A percentile compares a stretch with the other conserved stretches of the same genome.
These are phyloP conservation scores for Spilosoma lubricipeda DNA, from an alignment of 2,888 invertebrate species.

Conservation along the genomic window DNA sequence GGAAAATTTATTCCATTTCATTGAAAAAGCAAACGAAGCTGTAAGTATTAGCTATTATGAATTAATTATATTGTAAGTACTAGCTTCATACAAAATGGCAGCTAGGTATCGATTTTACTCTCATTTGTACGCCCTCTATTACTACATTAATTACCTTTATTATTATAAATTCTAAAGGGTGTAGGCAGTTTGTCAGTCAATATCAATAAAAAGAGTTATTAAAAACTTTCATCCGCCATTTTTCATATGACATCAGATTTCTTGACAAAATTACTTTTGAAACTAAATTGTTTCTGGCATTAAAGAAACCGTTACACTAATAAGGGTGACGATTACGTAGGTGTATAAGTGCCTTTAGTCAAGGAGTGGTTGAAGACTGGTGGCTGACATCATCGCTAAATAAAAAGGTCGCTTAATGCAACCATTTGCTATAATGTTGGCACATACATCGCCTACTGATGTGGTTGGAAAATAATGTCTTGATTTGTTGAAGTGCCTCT, in stretches of 20 bases:
- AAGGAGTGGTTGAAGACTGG: conserved; percentile 52
- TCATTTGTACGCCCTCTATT: neutral
- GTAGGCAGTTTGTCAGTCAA: neutral
- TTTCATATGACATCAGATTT: conserved; percentile 19
- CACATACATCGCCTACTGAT: conserved; percentile 15
- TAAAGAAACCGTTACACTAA: conserved; percentile 51
- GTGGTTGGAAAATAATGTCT: conserved; percentile 4
- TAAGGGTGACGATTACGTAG: conserved; percentile 61
- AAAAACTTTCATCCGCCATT: neutral
- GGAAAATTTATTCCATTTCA: too few species aligned
- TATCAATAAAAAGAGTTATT: too few species aligned
- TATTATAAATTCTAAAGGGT: neutral
- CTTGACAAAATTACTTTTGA: conserved; percentile 19
- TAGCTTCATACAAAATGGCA: neutral
- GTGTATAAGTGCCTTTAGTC: conserved; percentile 47
- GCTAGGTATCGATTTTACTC: neutral
- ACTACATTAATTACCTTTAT: neutral
- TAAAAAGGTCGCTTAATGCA: conserved; percentile 54
- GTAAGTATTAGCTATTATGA: too few species aligned
- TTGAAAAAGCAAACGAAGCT: too few species aligned
- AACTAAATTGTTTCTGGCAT: conserved; percentile 22
- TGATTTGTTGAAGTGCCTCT: conserved; percentile 16
- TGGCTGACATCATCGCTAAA: conserved; percentile 64
- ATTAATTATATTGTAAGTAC: too few species aligned
- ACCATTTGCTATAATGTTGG: conserved; percentile 30